Evolutionary conservation across 2,888 invertebrate genomes (phyloP).

Genomic region (Conchocele bisecta): DNA sequence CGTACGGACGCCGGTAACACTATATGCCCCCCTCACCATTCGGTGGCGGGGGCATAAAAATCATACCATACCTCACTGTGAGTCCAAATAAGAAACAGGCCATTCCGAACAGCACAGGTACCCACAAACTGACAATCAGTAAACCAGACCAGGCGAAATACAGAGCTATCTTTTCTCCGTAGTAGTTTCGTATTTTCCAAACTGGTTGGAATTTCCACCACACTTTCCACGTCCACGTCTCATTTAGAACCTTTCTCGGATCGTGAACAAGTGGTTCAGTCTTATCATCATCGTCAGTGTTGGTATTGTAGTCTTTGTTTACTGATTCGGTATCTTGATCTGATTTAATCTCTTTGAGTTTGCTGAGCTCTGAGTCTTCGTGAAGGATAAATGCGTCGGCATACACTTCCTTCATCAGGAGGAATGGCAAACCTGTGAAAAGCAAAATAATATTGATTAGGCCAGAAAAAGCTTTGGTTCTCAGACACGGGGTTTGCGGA

Average conservation of each 20-base stretch:
- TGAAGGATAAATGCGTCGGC: slow-evolving; percentile 82
- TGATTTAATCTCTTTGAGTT: slow-evolving; percentile 57
- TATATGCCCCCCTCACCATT: too few species aligned
- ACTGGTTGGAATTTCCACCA: slow-evolving; percentile 81
- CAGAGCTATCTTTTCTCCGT: slow-evolving; percentile 84
- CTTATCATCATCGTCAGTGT: slow-evolving; percentile 11
- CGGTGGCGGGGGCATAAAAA: too few species aligned
- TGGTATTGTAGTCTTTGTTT: slow-evolving; percentile 6
- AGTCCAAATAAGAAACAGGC: slow-evolving; percentile 82
- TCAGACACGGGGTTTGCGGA: too few species aligned
- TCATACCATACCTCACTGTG: slow-evolving; percentile 74
- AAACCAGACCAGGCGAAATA: slow-evolving; percentile 84
- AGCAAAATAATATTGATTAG: not conserved
- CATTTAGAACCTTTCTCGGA: slow-evolving; percentile 72
- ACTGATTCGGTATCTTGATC: slow-evolving; percentile 44
- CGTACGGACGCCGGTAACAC: too few species aligned
- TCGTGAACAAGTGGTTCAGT: slow-evolving; percentile 38
- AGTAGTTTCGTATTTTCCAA: slow-evolving; percentile 83
- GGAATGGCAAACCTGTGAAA: slow-evolving; percentile 80
- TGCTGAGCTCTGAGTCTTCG: slow-evolving; percentile 78
- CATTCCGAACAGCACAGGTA: slow-evolving; percentile 83
- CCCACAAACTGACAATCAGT: slow-evolving; percentile 81
- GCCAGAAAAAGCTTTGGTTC: too few species aligned
- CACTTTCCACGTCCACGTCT: slow-evolving; percentile 72
- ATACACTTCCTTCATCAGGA: slow-evolving; percentile 82